Percentiles rank a stretch among this genome's conserved stretches.
Conservation (phyloP, 2,888 invertebrate genomes). For the Meloe dianella region DNA sequence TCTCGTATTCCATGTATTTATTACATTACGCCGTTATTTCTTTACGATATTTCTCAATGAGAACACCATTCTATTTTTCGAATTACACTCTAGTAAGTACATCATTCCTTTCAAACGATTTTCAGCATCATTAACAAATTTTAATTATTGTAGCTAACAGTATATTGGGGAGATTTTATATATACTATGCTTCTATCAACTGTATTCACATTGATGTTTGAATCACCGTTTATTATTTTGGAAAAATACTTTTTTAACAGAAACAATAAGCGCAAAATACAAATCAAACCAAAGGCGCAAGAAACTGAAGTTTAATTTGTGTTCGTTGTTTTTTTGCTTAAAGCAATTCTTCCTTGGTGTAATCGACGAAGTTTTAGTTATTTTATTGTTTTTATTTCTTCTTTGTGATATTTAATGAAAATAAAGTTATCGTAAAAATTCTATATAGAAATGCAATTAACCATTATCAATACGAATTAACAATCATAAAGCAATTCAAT, state of each 20-base stretch:
- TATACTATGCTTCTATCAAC: conserved; percentile 15
- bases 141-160: conserved; percentile 16
- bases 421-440: no score
- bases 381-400: no score
- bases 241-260: conserved; percentile 20
- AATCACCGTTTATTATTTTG: conserved; percentile 26
- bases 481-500: neutral
- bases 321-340: no score
- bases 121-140: neutral
- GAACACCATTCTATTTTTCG: neutral
- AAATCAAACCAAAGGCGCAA: neutral
- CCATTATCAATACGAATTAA: neutral
- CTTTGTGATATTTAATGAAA: no score
- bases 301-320: no score
- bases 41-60: conserved; percentile 11
- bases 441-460: no score
- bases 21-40: conserved; percentile 57
- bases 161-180: conserved; percentile 32
- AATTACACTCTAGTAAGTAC: neutral
- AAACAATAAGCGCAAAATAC: neutral
- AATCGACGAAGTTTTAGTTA: no score
- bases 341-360: no score
- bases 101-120: neutral
- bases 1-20: conserved; percentile 63
- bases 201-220: conserved; percentile 23